Evolutionary conservation across 1,140 invertebrate species (phyloP).

Genomic region (Nephila pilipes): DNA sequence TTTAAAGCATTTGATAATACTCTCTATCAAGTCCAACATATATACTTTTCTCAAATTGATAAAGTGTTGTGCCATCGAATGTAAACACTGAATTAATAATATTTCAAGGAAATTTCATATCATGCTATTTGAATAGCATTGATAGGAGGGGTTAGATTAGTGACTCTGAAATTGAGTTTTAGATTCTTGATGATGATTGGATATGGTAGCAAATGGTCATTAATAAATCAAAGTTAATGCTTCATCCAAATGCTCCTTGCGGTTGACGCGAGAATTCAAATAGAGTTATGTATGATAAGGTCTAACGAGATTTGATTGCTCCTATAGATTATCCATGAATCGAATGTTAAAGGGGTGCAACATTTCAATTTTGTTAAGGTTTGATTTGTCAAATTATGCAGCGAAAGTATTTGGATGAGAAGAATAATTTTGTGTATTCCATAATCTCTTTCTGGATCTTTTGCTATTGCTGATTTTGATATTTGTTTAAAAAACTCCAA

Average conservation of each 20-base stretch:
- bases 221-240: slow-evolving; percentile 60
- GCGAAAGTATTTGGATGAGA: neutral
- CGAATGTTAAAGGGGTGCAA: neutral
- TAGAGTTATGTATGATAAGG: neutral
- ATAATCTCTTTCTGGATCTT: too few species aligned
- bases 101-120: slow-evolving; percentile 22
- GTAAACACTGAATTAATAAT: slow-evolving; percentile 45
- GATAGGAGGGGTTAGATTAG: neutral
- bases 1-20: too few species aligned
- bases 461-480: too few species aligned
- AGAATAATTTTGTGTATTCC: neutral
- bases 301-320: neutral
- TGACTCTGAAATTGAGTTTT: slow-evolving; percentile 59
- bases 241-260: neutral
- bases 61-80: neutral
- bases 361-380: neutral
- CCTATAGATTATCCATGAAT: neutral
- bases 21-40: neutral
- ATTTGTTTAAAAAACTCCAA: too few species aligned
- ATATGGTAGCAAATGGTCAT: neutral
- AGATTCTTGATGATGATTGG: slow-evolving; percentile 63
- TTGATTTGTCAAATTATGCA: neutral
- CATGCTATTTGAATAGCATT: neutral
- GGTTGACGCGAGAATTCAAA: neutral
- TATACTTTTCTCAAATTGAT: neutral